These are phyloP conservation scores for Heliconius himera DNA, from an alignment of 1,140 invertebrate species.

Conservation along the genomic window DNA sequence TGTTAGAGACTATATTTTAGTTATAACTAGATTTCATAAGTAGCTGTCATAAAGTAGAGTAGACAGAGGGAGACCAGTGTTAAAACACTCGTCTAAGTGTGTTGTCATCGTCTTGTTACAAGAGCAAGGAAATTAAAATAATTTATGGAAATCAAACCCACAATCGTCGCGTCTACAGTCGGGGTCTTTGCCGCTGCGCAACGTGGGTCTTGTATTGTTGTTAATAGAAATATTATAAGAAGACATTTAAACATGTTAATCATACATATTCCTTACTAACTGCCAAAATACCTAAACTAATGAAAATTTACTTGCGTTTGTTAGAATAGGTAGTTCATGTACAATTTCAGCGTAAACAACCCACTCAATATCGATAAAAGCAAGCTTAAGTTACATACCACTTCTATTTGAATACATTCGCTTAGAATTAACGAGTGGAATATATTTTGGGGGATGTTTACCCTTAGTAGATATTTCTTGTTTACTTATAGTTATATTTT, in stretches of 20 bases:
- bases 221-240: no score
- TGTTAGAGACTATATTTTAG: no score
- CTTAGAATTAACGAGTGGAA: conserved; percentile 7
- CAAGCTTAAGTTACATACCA: conserved; percentile 14
- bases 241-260: not conserved
- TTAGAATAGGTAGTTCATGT: not conserved
- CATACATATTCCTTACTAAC: not conserved
- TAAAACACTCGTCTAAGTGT: no score
- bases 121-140: no score
- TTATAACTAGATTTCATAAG: no score
- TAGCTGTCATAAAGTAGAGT: no score
- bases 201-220: no score
- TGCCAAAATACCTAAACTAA: not conserved
- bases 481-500: not conserved
- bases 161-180: no score
- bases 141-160: no score
- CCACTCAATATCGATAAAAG: conserved; percentile 20
- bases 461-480: not conserved
- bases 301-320: not conserved
- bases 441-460: not conserved
- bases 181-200: no score
- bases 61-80: no score
- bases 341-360: conserved; percentile 1
- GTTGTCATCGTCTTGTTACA: no score
- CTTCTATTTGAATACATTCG: conserved; percentile 5